A percentile compares a stretch with the other conserved stretches of the same genome.
Evolutionary conservation across 2,888 invertebrate genomes (phyloP).

Genomic region (Diploptera punctata): DNA sequence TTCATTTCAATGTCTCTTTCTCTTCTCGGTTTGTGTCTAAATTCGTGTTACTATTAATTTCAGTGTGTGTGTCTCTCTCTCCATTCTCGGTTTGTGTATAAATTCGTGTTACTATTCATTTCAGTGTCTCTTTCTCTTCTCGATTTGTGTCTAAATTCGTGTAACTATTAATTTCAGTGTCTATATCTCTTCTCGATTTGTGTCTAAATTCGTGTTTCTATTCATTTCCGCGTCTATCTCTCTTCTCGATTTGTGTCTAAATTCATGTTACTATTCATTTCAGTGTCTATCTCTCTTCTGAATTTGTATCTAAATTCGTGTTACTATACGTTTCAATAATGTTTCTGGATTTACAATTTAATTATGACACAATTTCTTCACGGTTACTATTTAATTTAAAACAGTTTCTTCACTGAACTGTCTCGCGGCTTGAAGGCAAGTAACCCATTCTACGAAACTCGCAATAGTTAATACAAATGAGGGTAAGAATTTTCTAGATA

Average conservation of each 20-base stretch:
- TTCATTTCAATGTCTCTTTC: not conserved
- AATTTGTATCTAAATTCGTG: too few relatives aligned
- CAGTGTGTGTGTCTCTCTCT: not conserved
- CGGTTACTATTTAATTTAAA: too few relatives aligned
- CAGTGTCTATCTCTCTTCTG: not conserved
- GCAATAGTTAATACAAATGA: too few relatives aligned
- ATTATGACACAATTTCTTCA: too few relatives aligned
- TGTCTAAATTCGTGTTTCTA: not conserved
- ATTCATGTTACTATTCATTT: not conserved
- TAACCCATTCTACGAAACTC: too few relatives aligned
- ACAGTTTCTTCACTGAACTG: too few relatives aligned
- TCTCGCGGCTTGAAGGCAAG: too few relatives aligned
- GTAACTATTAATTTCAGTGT: not conserved
- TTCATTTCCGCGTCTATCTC: not conserved
- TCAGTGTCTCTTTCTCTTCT: not conserved
- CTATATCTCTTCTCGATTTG: not conserved
- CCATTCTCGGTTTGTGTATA: not conserved
- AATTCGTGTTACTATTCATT: not conserved
- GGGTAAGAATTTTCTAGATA: too few relatives aligned
- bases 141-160: too few relatives aligned
- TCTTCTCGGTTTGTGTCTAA: too few relatives aligned
- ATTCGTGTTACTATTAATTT: not conserved
- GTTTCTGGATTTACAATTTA: too few relatives aligned
- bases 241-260: too few relatives aligned
- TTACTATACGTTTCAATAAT: not conserved